Conservation (phyloP, 2,797 vertebrate species). For the Anisognathus igniventris region DNA sequence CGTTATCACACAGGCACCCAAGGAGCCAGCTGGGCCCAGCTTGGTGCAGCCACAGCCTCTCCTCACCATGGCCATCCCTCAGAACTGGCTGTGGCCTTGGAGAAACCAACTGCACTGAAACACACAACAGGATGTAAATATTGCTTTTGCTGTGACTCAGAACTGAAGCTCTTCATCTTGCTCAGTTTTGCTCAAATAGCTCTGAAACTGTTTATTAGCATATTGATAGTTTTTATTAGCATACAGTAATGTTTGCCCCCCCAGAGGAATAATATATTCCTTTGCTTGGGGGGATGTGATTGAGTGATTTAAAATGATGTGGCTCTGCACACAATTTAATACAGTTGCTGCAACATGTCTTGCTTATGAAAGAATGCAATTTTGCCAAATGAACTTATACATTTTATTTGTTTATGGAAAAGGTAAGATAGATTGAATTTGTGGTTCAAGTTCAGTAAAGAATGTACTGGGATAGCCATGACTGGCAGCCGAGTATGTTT, state of each 20-base stretch:
- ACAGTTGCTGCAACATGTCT: neutral
- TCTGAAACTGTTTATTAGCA: neutral
- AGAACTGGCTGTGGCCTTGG: neutral
- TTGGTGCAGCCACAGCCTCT: fast-evolving
- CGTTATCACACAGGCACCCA: neutral
- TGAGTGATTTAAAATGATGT: neutral
- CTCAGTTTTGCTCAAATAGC: neutral
- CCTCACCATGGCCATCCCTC: neutral
- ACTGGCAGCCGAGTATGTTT: neutral
- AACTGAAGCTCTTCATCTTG: neutral
- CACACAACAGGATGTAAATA: neutral
- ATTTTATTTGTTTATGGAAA: neutral
- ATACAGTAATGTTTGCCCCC: neutral
- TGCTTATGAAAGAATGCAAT: neutral
- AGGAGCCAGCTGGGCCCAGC: neutral
- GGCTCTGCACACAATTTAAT: neutral
- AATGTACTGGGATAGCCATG: neutral
- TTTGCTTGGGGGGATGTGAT: neutral
- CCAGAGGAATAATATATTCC: neutral
- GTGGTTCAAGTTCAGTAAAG: neutral
- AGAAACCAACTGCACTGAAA: neutral
- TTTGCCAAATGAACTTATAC: neutral
- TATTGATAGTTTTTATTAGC: neutral
- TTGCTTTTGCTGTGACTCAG: neutral
- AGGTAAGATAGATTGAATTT: neutral